Percentiles rank a stretch among this genome's conserved stretches.
phyloP scores from a whole-genome alignment of 2,888 invertebrate genomes.

The Oxystoma pomonae region DNA sequence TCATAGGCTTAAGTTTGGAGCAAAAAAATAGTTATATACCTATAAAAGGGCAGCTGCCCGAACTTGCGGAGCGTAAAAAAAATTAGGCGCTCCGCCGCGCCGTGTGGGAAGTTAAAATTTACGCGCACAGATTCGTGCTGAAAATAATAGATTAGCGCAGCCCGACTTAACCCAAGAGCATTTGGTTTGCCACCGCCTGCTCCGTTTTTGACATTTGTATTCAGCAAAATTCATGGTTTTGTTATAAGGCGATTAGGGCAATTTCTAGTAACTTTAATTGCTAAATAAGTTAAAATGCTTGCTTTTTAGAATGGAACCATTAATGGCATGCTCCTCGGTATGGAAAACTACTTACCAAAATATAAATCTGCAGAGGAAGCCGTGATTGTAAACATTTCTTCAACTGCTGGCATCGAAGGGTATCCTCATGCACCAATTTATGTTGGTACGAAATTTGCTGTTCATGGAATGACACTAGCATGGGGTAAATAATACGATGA shows the following conservation, averaged over 20 bases:
- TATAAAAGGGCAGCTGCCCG: no score
- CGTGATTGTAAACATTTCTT: slow-evolving; percentile 29
- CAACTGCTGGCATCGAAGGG: slow-evolving; percentile 21
- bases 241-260: neutral
- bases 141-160: no score
- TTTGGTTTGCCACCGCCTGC: no score
- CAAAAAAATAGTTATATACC: no score
- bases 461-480: slow-evolving; percentile 24
- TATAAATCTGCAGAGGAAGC: slow-evolving; percentile 28
- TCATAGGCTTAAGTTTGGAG: no score
- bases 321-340: slow-evolving; percentile 27
- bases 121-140: no score
- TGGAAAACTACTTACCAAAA: slow-evolving; percentile 29
- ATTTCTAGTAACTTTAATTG: neutral
- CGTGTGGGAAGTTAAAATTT: no score
- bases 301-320: slow-evolving; percentile 36
- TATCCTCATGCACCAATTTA: slow-evolving; percentile 25
- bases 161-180: no score
- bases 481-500: slow-evolving; percentile 27
- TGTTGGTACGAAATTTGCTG: slow-evolving; percentile 27
- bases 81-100: no score
- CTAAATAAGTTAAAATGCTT: neutral
- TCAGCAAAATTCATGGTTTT: no score
- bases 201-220: no score
- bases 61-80: no score